Evolutionary conservation across 2,797 vertebrate species (phyloP), one percentile per base, ranked within the genome.

Genomic region (Adelosebastes latens): DNA sequence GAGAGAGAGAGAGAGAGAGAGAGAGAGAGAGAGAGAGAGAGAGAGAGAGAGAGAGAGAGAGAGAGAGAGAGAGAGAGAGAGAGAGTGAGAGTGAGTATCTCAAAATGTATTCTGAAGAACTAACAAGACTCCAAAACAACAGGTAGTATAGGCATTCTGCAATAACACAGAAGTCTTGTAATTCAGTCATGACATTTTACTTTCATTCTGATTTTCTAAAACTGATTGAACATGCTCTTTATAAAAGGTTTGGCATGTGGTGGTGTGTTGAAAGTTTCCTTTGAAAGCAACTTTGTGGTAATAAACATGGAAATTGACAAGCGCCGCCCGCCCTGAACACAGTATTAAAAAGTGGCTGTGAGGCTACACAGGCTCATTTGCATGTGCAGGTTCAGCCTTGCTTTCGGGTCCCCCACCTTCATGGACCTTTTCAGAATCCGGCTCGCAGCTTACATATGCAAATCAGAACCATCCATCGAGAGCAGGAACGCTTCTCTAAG

Each of bases 31-130:
- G n/a, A n/a, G n/a, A n/a, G n/a, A n/a, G n/a, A n/a, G n/a, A n/a
- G n/a, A n/a, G n/a, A n/a, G n/a, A n/a, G n/a, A n/a, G n/a, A n/a
- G n/a, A n/a, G n/a, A n/a, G n/a, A n/a, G n/a, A n/a, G n/a, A n/a
- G n/a, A n/a, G n/a, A n/a, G n/a, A n/a, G n/a, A n/a, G n/a, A n/a
- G n/a, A n/a, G n/a, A n/a, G n/a, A n/a, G n/a, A n/a, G n/a, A n/a
- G n/a, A n/a, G n/a, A n/a, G n/a, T n/a, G n/a, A n/a, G n/a, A n/a
- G n/a, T n/a, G n/a, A n/a, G n/a, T 2, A 55, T 3, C 72, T 63
- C 13, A 83, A 71, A 72, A 8, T 59, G 36, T 71, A 72, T 68
- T 72, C 39, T 60, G 52, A 9, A 75, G 20, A 67, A 69, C 77
- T 34, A 14, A 77, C 18, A 56, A 13, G 2, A 74, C 52, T 68